Conservation (phyloP, 30 jellyfish, hydroid and myxozoan species). For the Aurelia aurita region DNA sequence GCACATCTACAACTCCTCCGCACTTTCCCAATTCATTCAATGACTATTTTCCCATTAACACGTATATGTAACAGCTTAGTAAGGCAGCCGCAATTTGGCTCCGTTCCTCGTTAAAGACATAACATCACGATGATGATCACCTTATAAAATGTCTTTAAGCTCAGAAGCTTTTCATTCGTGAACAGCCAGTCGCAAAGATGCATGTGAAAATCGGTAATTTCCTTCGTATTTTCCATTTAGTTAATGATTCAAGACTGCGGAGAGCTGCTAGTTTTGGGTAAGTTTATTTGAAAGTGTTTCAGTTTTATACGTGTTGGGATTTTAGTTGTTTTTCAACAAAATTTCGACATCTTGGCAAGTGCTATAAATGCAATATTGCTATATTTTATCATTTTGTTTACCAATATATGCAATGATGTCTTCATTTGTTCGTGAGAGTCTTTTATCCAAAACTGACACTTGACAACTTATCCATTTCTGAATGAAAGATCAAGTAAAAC, state of each 20-base stretch:
- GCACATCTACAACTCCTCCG: neutral
- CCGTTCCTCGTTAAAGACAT: neutral
- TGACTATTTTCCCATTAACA: slow-evolving; percentile 16
- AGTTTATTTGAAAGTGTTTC: neutral
- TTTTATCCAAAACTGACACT: too few relatives aligned
- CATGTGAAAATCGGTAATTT: neutral
- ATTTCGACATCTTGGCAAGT: too few relatives aligned
- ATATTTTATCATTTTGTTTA: too few relatives aligned
- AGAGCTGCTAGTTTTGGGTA: slow-evolving; percentile 96
- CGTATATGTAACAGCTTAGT: slow-evolving; percentile 21
- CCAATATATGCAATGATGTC: too few relatives aligned
- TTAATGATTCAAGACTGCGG: slow-evolving; percentile 74
- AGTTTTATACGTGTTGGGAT: too few relatives aligned
- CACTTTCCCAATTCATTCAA: neutral
- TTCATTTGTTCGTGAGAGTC: too few relatives aligned
- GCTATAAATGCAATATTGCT: too few relatives aligned
- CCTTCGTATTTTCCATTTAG: slow-evolving; percentile 34
- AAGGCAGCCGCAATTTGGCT: slow-evolving; percentile 1
- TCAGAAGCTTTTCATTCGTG: neutral
- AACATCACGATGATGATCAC: slow-evolving; percentile 8
- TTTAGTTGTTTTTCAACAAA: too few relatives aligned
- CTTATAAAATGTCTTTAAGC: neutral
- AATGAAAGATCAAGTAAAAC: too few relatives aligned
- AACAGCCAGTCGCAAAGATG: slow-evolving; percentile 5
- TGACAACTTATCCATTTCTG: too few relatives aligned